Base-by-base conservation (phyloP, 2,797 vertebrate species). In the Rhinoraja longicauda region DNA sequence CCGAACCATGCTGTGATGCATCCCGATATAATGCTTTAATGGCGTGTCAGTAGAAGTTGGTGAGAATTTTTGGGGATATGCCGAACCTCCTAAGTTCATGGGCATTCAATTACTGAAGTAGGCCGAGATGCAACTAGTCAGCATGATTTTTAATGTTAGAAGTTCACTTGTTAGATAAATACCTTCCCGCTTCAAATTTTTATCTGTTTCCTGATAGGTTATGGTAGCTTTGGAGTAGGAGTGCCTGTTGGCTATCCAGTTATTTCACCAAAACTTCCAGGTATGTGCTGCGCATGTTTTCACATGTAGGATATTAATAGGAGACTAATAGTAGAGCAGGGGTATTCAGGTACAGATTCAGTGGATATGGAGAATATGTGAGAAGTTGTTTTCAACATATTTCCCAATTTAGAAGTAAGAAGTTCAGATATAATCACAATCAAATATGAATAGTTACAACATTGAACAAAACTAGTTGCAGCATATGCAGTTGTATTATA, bases 211-310 rank as follows among this genome's bases (percentile, higher is more conserved):
- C 70, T 75, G 90, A 75, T 17, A 92, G 90, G 90, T 29, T 92
- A 92, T 92, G 90, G 90, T n/a, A 70, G 90, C 67, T 92, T 92
- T 57, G 90, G 90, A 92, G 90, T 92, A 53, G 90, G 90, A 17
- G 90, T 92, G 8, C 90, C 90, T 19, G 90, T 92, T 57, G 90
- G 90, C 72, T 92, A 92, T 75, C 90, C 90, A 19, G 90, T 92
- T 26, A 72, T 57, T 5, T 92, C 90, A 73, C 90, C 90, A 75
- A 92, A 92, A 75, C 57, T 92, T 53, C 90, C 90, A 92, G 90
- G 90, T 92, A 75, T 15, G 39, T 29, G 2, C 67, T 53, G 39
- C 92, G 32, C 62, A 90, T 92, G 13, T 15, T 82, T 72, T 92
- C 53, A 12, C 53, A 73, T 12, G 53, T 53, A 45, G 10, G 17